phyloP scores from a whole-genome alignment of 2,113 vertebrate species.

The Puntigrus tetrazona region DNA sequence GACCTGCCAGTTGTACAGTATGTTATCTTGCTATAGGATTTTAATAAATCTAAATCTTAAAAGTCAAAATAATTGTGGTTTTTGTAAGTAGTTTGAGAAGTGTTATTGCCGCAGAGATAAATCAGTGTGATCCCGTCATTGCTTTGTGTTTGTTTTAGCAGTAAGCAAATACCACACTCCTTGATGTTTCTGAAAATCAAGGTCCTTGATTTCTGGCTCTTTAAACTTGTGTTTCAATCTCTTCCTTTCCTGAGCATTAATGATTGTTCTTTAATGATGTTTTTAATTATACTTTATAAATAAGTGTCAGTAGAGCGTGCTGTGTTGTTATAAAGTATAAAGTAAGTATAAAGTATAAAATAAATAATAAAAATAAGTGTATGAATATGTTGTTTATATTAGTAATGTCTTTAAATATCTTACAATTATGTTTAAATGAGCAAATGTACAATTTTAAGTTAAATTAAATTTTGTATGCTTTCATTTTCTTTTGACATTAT shows the following conservation, averaged over 20 bases:
- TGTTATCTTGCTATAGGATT: background rate
- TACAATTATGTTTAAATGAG: too few relatives aligned
- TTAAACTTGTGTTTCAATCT: background rate
- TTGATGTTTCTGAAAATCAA: background rate
- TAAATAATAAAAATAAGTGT: too few relatives aligned
- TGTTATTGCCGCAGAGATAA: background rate
- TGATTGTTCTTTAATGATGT: slow-evolving; percentile 8
- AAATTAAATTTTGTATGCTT: too few relatives aligned
- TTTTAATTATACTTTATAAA: background rate
- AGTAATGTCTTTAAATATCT: too few relatives aligned
- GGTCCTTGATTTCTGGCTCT: background rate
- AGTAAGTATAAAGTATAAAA: too few relatives aligned
- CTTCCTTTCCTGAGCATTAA: background rate
- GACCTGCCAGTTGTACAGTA: background rate
- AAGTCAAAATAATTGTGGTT: background rate
- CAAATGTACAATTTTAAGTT: too few relatives aligned
- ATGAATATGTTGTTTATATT: too few relatives aligned
- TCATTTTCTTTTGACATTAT: too few relatives aligned
- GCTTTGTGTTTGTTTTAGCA: background rate
- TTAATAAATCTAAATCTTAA: background rate
- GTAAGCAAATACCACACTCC: background rate
- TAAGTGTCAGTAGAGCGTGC: background rate
- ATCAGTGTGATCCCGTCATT: background rate
- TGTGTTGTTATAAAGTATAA: too few relatives aligned
- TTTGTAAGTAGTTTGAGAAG: background rate